A percentile compares a stretch with the other conserved stretches of the same genome.
Conservation (phyloP, 64 coral and sea anemone species). For the Pocillopora verrucosa region DNA sequence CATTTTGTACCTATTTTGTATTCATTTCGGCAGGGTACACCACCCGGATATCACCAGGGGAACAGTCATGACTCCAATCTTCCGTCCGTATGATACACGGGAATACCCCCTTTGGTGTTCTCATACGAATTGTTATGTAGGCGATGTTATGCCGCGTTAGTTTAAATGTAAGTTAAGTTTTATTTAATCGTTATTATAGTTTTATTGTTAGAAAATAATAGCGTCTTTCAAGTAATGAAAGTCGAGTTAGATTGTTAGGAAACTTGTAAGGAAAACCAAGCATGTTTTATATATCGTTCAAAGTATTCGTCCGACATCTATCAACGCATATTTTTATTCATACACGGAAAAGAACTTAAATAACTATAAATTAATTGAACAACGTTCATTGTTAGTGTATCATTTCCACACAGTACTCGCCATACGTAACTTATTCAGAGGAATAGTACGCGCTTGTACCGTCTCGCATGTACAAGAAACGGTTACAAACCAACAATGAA, state of each 20-base stretch:
- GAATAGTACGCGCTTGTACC: not conserved
- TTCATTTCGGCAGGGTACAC: conserved; percentile 7
- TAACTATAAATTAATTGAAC: not conserved
- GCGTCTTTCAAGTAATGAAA: not conserved
- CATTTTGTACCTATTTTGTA: not conserved
- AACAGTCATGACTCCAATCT: conserved; percentile 78
- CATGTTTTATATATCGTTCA: not conserved
- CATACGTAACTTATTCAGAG: conserved; percentile 22
- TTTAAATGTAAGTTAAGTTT: conserved; percentile 29
- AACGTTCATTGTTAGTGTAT: conserved; percentile 11
- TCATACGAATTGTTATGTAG: not conserved
- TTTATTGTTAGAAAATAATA: not conserved
- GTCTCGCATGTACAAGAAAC: not conserved
- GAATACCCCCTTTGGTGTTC: not conserved
- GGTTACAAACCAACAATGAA: not conserved
- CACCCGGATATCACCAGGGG: conserved; percentile 43
- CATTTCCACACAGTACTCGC: not conserved
- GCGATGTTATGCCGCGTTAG: not conserved
- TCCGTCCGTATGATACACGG: conserved; percentile 57
- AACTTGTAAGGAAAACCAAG: not conserved
- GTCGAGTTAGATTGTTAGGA: not conserved
- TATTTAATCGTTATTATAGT: conserved; percentile 33
- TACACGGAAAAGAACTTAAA: not conserved
- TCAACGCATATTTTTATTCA: not conserved
- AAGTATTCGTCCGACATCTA: not conserved